Percentiles rank a stretch among this genome's conserved stretches.
Conservation (phyloP, 1,140 invertebrate genomes). For the Trichonephila inaurata region DNA sequence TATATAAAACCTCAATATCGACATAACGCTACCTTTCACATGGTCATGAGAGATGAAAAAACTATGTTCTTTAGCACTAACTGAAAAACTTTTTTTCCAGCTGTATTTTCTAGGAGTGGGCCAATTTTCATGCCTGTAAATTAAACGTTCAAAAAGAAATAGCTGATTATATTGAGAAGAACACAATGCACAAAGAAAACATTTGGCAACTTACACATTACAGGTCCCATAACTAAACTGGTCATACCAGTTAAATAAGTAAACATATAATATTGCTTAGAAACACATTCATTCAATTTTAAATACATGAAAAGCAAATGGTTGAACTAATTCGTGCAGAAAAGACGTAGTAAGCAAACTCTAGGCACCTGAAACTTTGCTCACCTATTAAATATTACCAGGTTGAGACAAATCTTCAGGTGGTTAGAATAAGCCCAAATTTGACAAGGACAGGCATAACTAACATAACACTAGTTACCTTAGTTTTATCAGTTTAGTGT, state of each 20-base stretch:
- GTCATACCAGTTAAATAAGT: no score
- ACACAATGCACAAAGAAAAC: no score
- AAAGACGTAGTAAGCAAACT: constrained; percentile 46
- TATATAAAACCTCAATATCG: neutral
- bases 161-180: no score
- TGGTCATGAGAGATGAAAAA: constrained; percentile 53
- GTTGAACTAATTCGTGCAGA: neutral
- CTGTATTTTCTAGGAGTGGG: constrained; percentile 42
- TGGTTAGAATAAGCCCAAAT: constrained; percentile 62
- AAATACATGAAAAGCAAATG: neutral
- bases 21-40: constrained; percentile 54
- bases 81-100: neutral
- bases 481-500: no score
- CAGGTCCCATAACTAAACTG: no score
- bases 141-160: neutral
- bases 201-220: no score
- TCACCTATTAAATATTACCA: constrained; percentile 72
- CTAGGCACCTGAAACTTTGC: constrained; percentile 77
- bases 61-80: neutral
- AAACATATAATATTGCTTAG: no score
- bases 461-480: no score
- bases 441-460: neutral
- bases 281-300: neutral
- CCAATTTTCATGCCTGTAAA: constrained; percentile 30
- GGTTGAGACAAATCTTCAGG: constrained; percentile 77